Percentiles rank a stretch among this genome's conserved stretches.
phyloP scores from a whole-genome alignment of 2,888 invertebrate genomes.

The Pseudeuparius sepicola region DNA sequence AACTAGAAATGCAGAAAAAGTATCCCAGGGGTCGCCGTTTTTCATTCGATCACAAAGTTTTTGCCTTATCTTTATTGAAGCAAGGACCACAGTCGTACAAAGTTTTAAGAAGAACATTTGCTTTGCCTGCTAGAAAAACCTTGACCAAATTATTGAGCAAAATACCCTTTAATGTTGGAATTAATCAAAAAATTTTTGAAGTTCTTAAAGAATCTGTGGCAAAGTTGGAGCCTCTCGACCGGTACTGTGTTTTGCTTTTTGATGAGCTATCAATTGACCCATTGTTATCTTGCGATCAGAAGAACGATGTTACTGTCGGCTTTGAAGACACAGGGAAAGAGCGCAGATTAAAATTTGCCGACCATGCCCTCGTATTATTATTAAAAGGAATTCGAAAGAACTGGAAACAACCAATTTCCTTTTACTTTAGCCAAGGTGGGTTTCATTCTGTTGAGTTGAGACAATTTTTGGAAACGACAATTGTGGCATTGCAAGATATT shows the following conservation, averaged over 20 bases:
- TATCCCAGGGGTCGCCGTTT: constrained; percentile 7
- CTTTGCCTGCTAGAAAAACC: constrained; percentile 8
- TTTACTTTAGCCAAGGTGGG: constrained; percentile 3
- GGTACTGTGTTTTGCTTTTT: neutral
- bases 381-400: constrained; percentile 3
- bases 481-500: too few relatives aligned
- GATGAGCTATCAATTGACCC: constrained; percentile 4
- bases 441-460: too few relatives aligned
- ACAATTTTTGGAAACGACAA: too few relatives aligned
- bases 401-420: constrained; percentile 2
- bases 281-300: neutral
- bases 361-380: neutral
- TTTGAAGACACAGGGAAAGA: neutral
- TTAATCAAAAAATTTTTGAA: constrained; percentile 7
- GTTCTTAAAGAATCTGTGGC: neutral
- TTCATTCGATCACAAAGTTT: constrained; percentile 12
- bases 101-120: constrained; percentile 6
- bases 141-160: constrained; percentile 4
- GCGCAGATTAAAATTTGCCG: constrained; percentile 2
- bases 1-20: constrained; percentile 3
- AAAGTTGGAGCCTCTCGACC: neutral
- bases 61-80: constrained; percentile 10
- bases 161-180: constrained; percentile 10
- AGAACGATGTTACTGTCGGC: constrained; percentile 2
- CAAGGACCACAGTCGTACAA: constrained; percentile 10